Evolutionary conservation across 2,113 vertebrate species (phyloP).

Genomic region (Galeopterus variegatus): DNA sequence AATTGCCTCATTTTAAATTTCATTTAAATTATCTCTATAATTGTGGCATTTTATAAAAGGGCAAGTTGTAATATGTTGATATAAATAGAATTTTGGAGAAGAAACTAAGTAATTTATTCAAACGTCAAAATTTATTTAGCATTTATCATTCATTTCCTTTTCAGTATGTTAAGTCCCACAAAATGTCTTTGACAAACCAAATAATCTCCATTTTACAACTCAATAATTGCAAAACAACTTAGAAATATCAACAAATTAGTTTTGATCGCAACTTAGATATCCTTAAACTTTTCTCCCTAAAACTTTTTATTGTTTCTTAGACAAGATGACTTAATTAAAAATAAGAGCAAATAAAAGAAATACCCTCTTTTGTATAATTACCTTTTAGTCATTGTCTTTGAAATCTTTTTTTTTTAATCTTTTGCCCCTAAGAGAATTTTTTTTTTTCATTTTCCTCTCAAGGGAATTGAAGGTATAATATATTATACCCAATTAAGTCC

Average conservation of each 20-base stretch:
- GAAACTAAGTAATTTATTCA: conserved; percentile 57
- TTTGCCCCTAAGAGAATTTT: conserved; percentile 36
- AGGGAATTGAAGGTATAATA: conserved; percentile 47
- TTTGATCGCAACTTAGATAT: conserved; percentile 26
- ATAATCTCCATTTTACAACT: conserved; percentile 30
- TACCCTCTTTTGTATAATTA: background rate
- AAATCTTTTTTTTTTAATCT: conserved; percentile 47
- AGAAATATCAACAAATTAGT: background rate
- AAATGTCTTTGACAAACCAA: conserved; percentile 30
- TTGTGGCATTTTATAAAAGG: background rate
- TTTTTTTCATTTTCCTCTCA: conserved; percentile 50
- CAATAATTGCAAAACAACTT: conserved; percentile 59
- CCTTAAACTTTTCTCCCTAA: background rate
- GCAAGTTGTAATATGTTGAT: background rate
- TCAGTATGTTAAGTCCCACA: conserved; percentile 17
- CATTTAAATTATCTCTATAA: conserved; percentile 53
- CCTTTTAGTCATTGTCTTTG: conserved; percentile 49
- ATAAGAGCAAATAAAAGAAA: background rate
- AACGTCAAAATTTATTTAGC: conserved; percentile 14
- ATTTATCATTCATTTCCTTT: conserved; percentile 53
- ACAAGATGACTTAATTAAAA: conserved; percentile 2
- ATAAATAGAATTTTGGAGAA: conserved; percentile 13
- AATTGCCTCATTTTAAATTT: conserved; percentile 56
- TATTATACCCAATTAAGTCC: conserved; percentile 49
- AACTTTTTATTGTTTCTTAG: background rate